A percentile compares a stretch with the other conserved stretches of the same genome.
phyloP scores from a whole-genome alignment of 2,113 vertebrate genomes.

The Hiodon alosoides region DNA sequence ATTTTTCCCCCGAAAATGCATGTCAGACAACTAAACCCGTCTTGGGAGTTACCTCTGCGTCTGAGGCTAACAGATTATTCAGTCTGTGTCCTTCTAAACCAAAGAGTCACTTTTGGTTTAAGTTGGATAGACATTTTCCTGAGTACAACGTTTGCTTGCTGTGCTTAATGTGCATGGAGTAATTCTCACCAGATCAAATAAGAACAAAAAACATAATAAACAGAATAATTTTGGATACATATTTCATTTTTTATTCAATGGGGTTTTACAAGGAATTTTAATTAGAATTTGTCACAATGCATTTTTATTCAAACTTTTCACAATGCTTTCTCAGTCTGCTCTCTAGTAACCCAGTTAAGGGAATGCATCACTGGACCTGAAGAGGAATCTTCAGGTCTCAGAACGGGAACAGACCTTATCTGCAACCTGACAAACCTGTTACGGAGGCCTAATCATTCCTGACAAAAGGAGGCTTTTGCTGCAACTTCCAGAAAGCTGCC shows the following conservation, averaged over 20 bases:
- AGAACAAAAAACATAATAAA: too few relatives aligned
- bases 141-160: conserved; percentile 3
- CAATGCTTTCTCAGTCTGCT: too few relatives aligned
- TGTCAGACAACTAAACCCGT: background rate
- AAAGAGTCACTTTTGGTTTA: conserved; percentile 28
- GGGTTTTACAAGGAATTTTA: too few relatives aligned
- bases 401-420: background rate
- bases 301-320: background rate
- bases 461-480: background rate
- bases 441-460: background rate
- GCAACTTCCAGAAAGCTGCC: background rate
- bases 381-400: background rate
- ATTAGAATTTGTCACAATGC: too few relatives aligned
- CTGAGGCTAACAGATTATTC: conserved; percentile 27
- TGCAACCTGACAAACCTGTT: background rate
- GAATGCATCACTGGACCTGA: background rate
- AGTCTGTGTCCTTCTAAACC: conserved; percentile 11
- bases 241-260: background rate
- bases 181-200: too few relatives aligned
- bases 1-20: background rate
- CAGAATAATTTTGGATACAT: background rate
- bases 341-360: too few relatives aligned
- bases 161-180: too few relatives aligned
- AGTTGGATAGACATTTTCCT: conserved; percentile 19
- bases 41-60: too few relatives aligned